These are phyloP conservation scores for Sylvia borin DNA, from an alignment of 2,797 vertebrate species.

Conservation along the genomic window DNA sequence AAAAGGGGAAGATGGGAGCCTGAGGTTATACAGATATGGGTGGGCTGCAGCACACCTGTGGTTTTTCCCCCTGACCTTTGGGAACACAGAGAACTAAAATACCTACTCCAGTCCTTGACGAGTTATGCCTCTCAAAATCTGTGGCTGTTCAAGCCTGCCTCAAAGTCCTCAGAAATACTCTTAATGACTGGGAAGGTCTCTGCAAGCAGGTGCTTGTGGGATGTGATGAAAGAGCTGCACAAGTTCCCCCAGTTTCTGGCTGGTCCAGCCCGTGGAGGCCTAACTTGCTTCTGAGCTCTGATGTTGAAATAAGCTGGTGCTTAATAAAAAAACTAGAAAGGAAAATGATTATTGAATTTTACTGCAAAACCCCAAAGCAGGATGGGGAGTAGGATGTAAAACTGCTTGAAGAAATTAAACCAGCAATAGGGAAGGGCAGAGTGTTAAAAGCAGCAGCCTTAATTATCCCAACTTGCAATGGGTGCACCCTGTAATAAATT, in stretches of 20 bases:
- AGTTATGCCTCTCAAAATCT: neutral
- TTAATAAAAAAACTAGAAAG: conserved; percentile 54
- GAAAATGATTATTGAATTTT: conserved; percentile 67
- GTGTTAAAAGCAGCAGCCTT: conserved; percentile 61
- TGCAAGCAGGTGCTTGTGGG: neutral
- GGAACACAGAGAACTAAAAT: neutral
- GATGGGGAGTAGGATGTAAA: conserved; percentile 42
- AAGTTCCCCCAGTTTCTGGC: neutral
- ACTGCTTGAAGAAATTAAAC: conserved; percentile 66
- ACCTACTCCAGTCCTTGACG: neutral
- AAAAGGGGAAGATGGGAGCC: neutral
- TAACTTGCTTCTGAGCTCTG: neutral
- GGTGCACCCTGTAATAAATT: conserved; percentile 47
- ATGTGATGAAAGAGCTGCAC: neutral
- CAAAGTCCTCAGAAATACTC: neutral
- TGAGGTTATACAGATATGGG: neutral
- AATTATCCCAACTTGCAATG: conserved; percentile 69
- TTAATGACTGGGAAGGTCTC: neutral
- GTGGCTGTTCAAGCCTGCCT: neutral
- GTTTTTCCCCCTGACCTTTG: neutral
- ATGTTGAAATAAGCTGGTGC: conserved; percentile 13
- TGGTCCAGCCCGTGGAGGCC: neutral
- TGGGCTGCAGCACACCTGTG: neutral
- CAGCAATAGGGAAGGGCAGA: conserved; percentile 53
- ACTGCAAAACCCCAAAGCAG: conserved; percentile 53